Base-by-base conservation (phyloP, 2,113 vertebrate genomes). In the Brachypodius melanocephalos region DNA sequence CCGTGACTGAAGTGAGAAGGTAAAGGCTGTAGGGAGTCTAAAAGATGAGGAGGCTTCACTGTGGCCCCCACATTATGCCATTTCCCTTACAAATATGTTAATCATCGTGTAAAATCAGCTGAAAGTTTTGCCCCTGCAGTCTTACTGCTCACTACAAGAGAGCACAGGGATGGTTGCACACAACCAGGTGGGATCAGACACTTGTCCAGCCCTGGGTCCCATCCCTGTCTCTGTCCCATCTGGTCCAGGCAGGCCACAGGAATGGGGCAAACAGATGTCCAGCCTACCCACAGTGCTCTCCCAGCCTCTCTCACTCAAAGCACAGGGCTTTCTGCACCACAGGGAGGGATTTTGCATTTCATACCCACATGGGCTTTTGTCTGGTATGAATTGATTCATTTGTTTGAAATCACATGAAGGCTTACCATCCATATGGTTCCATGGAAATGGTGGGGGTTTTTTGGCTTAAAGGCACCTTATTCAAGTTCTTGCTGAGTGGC, bases 141-240 rank as follows among this genome's bases (percentile, higher is more conserved):
- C 40, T 55, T 14, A 16, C 49, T 36, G 58, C n/a, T 69, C 59
- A 7, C 24, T 36, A 10, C 18, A 17, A 10, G 72, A 62, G 46
- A 68, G n/a, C 5, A 1, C 31, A 36, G 49, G 45, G 59, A 36
- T 24, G 36, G 58, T 4, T 85, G 48, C 40, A 49, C 22, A 17
- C n/a, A 57, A 7, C 43, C 57, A 34, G 26, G 10, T 14, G 1
- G 2, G n/a, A 40, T 28, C 72, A 76, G 62, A 32, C 20, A 34
- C 8, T 38, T 21, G 6, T 25, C 22, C 48, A 25, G 29, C 1
- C 14, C 79, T 7, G 18, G 3, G 4, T 54, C 46, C 42, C 0
- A 0, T 34, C 5, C 1, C 21, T 45, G 32, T 9, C 32, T 6
- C 38, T 67, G n/a, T 73, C 32, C 38, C 43, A 0, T 8, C 25